These are phyloP conservation scores for Podilymbus podiceps DNA, from an alignment of 2,113 vertebrate species.

Conservation along the genomic window DNA sequence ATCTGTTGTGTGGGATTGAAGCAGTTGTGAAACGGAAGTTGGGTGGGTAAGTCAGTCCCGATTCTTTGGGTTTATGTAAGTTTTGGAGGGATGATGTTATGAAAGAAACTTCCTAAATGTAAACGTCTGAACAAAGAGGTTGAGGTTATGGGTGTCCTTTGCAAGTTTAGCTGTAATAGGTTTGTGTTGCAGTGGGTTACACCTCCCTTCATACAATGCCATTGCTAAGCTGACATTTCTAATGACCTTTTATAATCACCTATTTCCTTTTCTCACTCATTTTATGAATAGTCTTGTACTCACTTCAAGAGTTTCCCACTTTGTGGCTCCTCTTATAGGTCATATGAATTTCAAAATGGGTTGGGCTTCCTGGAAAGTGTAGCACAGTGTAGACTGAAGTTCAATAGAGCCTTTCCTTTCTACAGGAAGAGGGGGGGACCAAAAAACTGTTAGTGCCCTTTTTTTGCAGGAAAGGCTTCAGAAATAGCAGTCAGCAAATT, in stretches of 20 bases:
- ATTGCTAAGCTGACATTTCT: conserved; percentile 66
- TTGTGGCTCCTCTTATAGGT: conserved; percentile 46
- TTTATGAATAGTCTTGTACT: conserved; percentile 47
- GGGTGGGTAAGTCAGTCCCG: not conserved
- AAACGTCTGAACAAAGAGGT: conserved; percentile 19
- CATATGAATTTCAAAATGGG: conserved; percentile 45
- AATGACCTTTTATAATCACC: conserved; percentile 64
- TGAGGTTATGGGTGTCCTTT: conserved; percentile 26
- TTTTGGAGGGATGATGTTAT: not conserved
- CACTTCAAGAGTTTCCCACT: conserved; percentile 26
- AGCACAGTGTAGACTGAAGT: conserved; percentile 45
- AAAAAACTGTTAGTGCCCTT: conserved; percentile 7
- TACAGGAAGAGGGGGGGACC: conserved; percentile 7
- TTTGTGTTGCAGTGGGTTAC: conserved; percentile 51
- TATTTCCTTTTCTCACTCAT: conserved; percentile 58
- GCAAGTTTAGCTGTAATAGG: conserved; percentile 9
- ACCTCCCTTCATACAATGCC: conserved; percentile 46
- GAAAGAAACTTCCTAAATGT: conserved; percentile 39
- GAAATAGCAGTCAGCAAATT: not conserved
- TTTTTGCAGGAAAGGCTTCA: conserved; percentile 8
- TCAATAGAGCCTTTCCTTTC: conserved; percentile 68
- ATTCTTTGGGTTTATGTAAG: not conserved
- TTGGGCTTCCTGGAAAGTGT: conserved; percentile 54
- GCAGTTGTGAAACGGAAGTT: not conserved
- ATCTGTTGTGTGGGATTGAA: not conserved